phyloP scores from a whole-genome alignment of 1,140 invertebrate species.

The Lethrus apterus region DNA sequence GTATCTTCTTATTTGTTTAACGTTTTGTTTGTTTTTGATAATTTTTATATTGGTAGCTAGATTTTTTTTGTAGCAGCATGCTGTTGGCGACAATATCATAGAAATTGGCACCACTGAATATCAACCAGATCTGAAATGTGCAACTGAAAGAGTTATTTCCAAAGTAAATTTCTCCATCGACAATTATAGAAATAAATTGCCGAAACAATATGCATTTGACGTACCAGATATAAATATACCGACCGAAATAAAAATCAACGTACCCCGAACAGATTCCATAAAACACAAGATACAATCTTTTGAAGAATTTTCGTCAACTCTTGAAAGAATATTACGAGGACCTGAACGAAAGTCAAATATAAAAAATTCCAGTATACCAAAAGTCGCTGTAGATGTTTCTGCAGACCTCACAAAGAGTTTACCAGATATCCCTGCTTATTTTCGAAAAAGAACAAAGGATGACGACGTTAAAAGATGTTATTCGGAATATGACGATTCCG shows the following conservation, averaged over 20 bases:
- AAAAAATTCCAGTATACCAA: no score
- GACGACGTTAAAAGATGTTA: background rate
- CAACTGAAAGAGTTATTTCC: no score
- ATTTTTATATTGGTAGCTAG: slow-evolving; percentile 21
- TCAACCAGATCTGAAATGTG: no score
- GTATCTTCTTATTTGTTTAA: no score
- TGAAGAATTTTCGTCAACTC: no score
- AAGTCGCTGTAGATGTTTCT: no score
- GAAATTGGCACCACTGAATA: slow-evolving; percentile 30
- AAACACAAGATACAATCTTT: no score
- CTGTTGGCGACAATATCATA: slow-evolving; percentile 22
- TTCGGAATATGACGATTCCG: slow-evolving; percentile 7
- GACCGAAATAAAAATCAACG: background rate
- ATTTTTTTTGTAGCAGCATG: slow-evolving; percentile 36
- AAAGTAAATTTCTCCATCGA: no score
- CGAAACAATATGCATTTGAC: slow-evolving; percentile 6
- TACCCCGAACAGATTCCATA: background rate
- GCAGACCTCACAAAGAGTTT: slow-evolving; percentile 8
- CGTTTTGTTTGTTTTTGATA: slow-evolving; percentile 21
- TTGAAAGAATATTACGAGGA: no score
- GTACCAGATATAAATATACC: background rate
- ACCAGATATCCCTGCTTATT: slow-evolving; percentile 4
- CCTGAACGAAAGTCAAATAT: no score
- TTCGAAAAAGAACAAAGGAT: background rate
- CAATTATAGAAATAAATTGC: no score